A percentile compares a stretch with the other conserved stretches of the same genome.
Evolutionary conservation across 30 jellyfish, hydroid and myxozoan species (phyloP).

Genomic region (Haliclystus octoradiatus): DNA sequence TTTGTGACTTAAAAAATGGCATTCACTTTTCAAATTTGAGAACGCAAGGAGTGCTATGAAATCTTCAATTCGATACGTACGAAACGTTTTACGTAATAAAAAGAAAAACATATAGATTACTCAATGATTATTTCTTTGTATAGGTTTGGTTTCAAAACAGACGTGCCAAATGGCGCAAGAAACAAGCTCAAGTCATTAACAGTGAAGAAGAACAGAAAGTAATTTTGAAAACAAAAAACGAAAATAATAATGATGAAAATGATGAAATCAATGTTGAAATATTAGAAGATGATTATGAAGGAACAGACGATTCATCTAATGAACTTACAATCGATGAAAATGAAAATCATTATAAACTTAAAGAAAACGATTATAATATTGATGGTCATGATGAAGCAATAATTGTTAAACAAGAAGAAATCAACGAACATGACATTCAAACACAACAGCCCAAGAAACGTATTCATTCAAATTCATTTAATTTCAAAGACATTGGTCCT

Average conservation of each 20-base stretch:
- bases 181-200: not conserved
- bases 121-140: no score
- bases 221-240: not conserved
- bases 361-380: not conserved
- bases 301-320: not conserved
- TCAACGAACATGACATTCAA: not conserved
- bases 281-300: not conserved
- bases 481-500: not conserved
- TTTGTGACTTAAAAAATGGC: no score
- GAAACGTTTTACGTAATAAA: no score
- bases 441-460: not conserved
- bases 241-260: not conserved
- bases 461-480: not conserved
- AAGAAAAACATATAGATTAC: no score
- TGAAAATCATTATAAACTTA: not conserved
- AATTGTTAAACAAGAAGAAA: not conserved
- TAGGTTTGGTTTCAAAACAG: constrained; percentile 92
- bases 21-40: no score
- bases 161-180: constrained; percentile 82
- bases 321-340: not conserved
- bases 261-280: not conserved
- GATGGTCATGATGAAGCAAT: not conserved
- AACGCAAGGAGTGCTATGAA: no score
- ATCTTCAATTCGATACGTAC: no score
- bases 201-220: not conserved